Base-by-base conservation (phyloP, 2,113 vertebrate genomes). In the Lonchura striata region DNA sequence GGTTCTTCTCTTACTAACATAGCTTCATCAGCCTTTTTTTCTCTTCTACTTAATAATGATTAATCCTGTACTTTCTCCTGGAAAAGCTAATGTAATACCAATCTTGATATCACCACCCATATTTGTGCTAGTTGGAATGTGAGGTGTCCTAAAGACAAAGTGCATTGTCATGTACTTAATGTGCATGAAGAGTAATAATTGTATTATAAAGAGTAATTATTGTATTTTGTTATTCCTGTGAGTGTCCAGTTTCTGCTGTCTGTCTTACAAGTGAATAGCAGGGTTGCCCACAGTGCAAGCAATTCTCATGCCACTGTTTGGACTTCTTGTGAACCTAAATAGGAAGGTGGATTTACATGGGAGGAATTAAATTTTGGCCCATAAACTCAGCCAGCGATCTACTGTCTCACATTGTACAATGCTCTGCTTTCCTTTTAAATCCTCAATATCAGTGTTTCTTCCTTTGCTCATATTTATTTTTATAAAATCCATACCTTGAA, bases 151-250 rank as follows among this genome's bases (percentile, higher is more conserved):
- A 69, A 95, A 96, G 90, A 93, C 72, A 88, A 95, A 94, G 50
- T 86, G 56, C 53, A 71, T 86, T 94, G 85, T 91, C 79, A 84
- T 3, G 0, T 42, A 77, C 92, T 82, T 94, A 96, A 96, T 92
- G 72, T 66, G 47, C 72, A 50, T 65, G 89, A 88, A 88, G 76
- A 82, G 65, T 84, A 96, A 91, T 95, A 69, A 94, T n/a, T 85
- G 23, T 88, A 81, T 92, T 92, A n/a, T n/a, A 91, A 88, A 88
- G 76, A 82, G 65, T 84, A 96, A 91, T 95, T 72, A 94, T n/a
- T 85, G 23, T 88, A 81, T 92, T 92, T 91, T 93, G 60, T 50
- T 90, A 75, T 53, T 75, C 61, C 81, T 88, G 41, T 5, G 12
- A 88, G 31, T 81, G 74, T 82, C 83, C 76, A 74, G 49, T 92